Percentiles rank a stretch among this genome's conserved stretches.
These are phyloP conservation scores for Orestias chungarensis DNA, from an alignment of 2,797 vertebrate species.

Conservation along the genomic window DNA sequence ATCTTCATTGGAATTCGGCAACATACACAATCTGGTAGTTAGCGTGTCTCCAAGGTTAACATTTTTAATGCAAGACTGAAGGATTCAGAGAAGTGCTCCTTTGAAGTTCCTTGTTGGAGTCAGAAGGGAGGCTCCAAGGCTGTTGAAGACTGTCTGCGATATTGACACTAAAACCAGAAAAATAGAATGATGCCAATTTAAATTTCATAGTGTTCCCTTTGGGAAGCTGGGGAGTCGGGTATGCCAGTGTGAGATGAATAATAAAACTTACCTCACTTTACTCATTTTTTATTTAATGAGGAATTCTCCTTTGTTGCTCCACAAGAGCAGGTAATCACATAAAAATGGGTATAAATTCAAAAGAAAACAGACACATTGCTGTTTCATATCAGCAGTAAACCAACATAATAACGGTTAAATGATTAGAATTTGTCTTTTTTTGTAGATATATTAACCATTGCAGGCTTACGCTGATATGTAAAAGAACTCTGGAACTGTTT, in stretches of 20 bases:
- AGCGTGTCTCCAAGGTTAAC: conserved; percentile 85
- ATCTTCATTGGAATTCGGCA: conserved; percentile 80
- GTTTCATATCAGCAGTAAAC: conserved; percentile 54
- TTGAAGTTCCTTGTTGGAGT: conserved; percentile 84
- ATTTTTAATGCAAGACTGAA: conserved; percentile 84
- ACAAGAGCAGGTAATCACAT: conserved; percentile 53
- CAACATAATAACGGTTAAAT: conserved; percentile 77
- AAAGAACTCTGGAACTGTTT: neutral
- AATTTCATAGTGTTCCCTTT: conserved; percentile 84
- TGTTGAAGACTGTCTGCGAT: conserved; percentile 79
- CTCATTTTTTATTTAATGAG: conserved; percentile 81
- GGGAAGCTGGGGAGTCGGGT: conserved; percentile 77
- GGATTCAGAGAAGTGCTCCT: conserved; percentile 79
- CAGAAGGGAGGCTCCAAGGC: conserved; percentile 80
- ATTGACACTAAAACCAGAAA: conserved; percentile 87
- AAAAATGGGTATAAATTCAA: conserved; percentile 70
- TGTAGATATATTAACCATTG: conserved; percentile 53
- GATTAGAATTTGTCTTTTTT: conserved; percentile 58
- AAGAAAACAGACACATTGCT: conserved; percentile 55
- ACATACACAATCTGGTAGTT: conserved; percentile 70
- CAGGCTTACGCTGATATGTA: conserved; percentile 31
- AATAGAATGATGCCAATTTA: conserved; percentile 85
- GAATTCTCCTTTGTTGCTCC: conserved; percentile 79
- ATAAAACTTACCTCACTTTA: conserved; percentile 78
- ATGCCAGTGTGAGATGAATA: conserved; percentile 83